Evolutionary conservation across 2,888 invertebrate species (phyloP).

Genomic region (Tenthredo distinguenda): DNA sequence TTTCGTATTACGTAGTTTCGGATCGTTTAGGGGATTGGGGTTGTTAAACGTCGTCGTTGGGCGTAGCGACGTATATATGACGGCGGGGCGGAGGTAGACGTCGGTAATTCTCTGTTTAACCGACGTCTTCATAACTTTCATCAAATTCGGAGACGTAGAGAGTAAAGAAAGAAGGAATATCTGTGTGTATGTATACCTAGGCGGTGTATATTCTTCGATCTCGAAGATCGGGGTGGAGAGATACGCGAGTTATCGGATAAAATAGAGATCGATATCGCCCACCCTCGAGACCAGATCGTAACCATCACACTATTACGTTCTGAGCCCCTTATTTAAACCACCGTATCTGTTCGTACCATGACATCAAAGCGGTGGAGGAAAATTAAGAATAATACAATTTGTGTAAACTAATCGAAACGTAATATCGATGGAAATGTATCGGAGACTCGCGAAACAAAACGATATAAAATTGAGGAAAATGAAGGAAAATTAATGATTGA

Average conservation of each 20-base stretch:
- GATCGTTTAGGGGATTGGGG: constrained; percentile 4
- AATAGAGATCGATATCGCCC: background rate
- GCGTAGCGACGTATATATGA: background rate
- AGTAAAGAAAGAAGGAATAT: background rate
- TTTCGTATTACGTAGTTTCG: too few relatives aligned
- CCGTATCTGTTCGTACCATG: constrained; percentile 38
- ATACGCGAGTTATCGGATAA: background rate
- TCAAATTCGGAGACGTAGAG: background rate
- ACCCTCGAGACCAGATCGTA: background rate
- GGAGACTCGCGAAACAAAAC: background rate
- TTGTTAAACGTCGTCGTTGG: background rate
- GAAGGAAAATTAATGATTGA: too few relatives aligned
- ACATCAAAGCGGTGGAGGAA: background rate
- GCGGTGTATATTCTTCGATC: background rate
- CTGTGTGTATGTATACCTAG: background rate
- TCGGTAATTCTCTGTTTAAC: background rate
- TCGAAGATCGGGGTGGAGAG: background rate
- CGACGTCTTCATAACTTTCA: background rate
- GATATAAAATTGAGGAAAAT: background rate
- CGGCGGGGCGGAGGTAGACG: background rate
- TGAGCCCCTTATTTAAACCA: background rate
- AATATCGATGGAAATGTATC: background rate
- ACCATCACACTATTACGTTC: background rate
- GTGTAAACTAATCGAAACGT: background rate
- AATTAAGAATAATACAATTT: constrained; percentile 9